Evolutionary conservation across 2,797 vertebrate species (phyloP).

Genomic region (Darevskia mixta): DNA sequence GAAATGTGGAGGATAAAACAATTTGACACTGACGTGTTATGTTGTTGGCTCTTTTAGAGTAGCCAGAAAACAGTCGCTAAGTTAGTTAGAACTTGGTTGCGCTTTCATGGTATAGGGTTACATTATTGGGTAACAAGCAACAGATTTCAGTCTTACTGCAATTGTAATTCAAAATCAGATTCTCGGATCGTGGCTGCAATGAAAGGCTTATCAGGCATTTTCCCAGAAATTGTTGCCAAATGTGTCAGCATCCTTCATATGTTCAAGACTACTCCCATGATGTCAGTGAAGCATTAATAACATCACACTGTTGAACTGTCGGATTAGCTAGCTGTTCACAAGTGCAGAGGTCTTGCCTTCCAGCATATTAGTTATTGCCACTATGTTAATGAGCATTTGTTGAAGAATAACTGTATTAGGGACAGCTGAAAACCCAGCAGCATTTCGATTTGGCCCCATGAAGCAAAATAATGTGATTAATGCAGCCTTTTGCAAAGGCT

Average conservation of each 20-base stretch:
- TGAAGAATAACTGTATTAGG: conserved; percentile 26
- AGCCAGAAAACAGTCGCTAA: not conserved
- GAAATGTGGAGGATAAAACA: conserved; percentile 19
- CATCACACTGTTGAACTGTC: conserved; percentile 37
- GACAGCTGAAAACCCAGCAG: not conserved
- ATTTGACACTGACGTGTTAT: not conserved
- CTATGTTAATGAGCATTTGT: conserved; percentile 10
- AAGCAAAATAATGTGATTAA: conserved; percentile 40
- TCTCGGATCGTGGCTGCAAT: conserved; percentile 40
- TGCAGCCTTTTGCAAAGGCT: conserved; percentile 26
- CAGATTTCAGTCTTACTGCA: conserved; percentile 1
- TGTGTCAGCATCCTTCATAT: conserved; percentile 9
- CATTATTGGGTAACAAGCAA: conserved; percentile 25
- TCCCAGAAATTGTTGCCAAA: conserved; percentile 48
- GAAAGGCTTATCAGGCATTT: conserved; percentile 46
- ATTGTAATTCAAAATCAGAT: conserved; percentile 55
- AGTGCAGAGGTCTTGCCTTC: conserved; percentile 16
- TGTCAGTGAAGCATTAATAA: conserved; percentile 58
- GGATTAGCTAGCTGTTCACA: conserved; percentile 40
- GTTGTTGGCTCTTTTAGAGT: not conserved
- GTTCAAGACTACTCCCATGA: conserved; percentile 30
- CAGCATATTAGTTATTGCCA: conserved; percentile 9
- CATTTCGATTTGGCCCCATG: conserved; percentile 12
- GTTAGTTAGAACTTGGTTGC: conserved; percentile 18
- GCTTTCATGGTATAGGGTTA: conserved; percentile 1